These are phyloP conservation scores for Ornithoptera alexandrae DNA, from an alignment of 2,888 invertebrate species.

Conservation along the genomic window DNA sequence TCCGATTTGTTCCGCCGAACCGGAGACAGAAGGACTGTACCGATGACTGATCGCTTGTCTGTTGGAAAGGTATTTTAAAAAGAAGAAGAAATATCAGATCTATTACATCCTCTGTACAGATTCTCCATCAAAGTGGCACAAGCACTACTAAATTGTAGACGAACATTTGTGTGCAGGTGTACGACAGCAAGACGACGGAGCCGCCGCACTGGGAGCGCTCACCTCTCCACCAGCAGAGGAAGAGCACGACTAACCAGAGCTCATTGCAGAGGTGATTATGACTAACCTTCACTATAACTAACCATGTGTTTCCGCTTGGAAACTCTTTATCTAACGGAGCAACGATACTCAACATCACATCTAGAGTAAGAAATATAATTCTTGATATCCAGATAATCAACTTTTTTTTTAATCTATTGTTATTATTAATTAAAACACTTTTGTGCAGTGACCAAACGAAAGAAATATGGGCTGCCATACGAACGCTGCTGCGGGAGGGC, in stretches of 20 bases:
- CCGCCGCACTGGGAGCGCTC: slow-evolving; percentile 62
- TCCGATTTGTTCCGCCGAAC: too few relatives aligned
- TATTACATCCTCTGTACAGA: too few relatives aligned
- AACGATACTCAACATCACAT: too few relatives aligned
- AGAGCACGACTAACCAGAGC: slow-evolving; percentile 46
- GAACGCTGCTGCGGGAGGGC: slow-evolving; percentile 59
- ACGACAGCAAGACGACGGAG: slow-evolving; percentile 63
- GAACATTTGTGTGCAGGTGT: slow-evolving; percentile 54
- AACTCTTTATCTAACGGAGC: too few relatives aligned
- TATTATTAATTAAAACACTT: background rate
- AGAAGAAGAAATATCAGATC: too few relatives aligned
- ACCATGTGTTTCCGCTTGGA: background rate
- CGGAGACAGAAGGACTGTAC: too few relatives aligned
- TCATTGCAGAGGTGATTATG: slow-evolving; percentile 54
- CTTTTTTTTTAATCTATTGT: too few relatives aligned
- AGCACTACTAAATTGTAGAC: background rate
- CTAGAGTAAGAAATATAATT: too few relatives aligned
- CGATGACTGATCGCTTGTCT: too few relatives aligned
- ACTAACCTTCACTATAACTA: background rate
- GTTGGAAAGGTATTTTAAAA: too few relatives aligned
- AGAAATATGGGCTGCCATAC: slow-evolving; percentile 64
- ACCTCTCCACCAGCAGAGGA: slow-evolving; percentile 60
- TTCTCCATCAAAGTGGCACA: background rate
- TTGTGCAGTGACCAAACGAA: slow-evolving; percentile 58
- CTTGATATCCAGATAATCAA: too few relatives aligned